phyloP scores from a whole-genome alignment of 1,140 invertebrate species.

The Tetraneura akinire region DNA sequence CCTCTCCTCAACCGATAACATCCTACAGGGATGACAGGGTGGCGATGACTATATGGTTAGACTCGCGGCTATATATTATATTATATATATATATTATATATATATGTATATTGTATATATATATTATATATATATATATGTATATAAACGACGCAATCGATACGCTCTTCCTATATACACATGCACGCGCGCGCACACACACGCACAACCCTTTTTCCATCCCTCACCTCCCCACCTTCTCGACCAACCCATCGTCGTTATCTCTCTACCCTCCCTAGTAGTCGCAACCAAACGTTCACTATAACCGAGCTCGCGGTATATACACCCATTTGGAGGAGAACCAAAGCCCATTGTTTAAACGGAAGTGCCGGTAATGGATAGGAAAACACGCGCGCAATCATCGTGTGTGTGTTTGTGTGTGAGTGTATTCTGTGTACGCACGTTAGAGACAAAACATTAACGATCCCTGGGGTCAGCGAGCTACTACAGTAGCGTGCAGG shows the following conservation, averaged over 20 bases:
- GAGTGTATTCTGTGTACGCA: background rate
- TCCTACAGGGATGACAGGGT: no score
- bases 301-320: no score
- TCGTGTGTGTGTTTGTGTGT: background rate
- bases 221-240: background rate
- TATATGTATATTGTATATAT: no score
- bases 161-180: background rate
- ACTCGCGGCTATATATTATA: no score
- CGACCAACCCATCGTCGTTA: background rate
- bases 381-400: conserved; percentile 34
- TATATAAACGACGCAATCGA: background rate
- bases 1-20: background rate
- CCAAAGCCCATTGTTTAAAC: conserved; percentile 45
- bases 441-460: conserved; percentile 21
- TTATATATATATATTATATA: no score
- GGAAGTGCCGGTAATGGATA: conserved; percentile 47
- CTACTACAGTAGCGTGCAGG: background rate
- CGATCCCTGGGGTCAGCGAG: background rate
- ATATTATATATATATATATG: background rate
- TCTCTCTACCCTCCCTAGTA: no score
- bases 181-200: background rate
- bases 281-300: no score
- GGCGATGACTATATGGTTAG: conserved; percentile 2
- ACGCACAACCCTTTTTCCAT: background rate
- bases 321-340: conserved; percentile 23